Base-by-base conservation (phyloP, 2,888 invertebrate genomes). In the Salticus scenicus region DNA sequence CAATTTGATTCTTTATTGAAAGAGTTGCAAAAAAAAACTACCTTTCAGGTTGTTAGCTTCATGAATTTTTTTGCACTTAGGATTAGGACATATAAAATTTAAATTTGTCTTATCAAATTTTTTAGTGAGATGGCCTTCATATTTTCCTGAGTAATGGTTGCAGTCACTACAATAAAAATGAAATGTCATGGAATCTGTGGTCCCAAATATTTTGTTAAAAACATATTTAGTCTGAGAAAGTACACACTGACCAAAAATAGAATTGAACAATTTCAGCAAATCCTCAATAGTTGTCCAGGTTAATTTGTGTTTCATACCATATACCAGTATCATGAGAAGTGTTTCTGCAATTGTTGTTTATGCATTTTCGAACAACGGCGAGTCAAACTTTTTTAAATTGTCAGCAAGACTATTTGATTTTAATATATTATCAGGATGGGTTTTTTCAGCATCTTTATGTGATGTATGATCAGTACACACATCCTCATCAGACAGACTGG, bases 291-390 rank as follows among this genome's bases (percentile, higher is more conserved):
- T 37, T 33, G 63, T 74, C 63, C 74, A 63, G 14, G 74, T 64
- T 33, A 74, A 63, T 37, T 14, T 33, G 24, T 74, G 63, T 17
- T 74, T 74, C 37, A 74, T 74, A 17, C 63, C 74, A 63, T 33
- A 74, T 10, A 37, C 41, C 74, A 74, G 63, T 14, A 74, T 33
- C 74, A 63, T 63, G 0, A 74, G 64, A 63, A 74, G 74, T 33
- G 74, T 63, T 10, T 74, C 74, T 24, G 33, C 57, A 63, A 37
- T 33, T 10, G 63, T 63, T 1, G 63, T 33, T 12, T 31, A 41
- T 20, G 64, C 33, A 74, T 74, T 47, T 1, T 31, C 12, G 17
- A 63, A 63, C 33, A 74, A 31, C 17, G 74, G 74, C 20, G 63
- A 33, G 24, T 74, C 74, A 64, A 74, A 74, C 20, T 33, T 74